phyloP scores from a whole-genome alignment of 2,888 invertebrate genomes.

The Alloplasta piceator region DNA sequence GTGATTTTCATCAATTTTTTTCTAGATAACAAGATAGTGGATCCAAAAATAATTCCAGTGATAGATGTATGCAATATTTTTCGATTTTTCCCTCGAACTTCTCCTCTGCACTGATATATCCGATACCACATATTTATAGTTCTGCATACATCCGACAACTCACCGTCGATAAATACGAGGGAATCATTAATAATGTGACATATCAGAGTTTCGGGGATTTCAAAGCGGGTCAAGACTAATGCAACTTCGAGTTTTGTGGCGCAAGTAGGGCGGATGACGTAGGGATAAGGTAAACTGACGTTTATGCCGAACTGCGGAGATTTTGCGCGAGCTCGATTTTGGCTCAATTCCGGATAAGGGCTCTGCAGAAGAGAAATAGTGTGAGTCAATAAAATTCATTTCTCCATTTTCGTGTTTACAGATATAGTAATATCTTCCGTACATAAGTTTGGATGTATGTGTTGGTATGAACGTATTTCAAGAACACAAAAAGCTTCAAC shows the following conservation, averaged over 20 bases:
- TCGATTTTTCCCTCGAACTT: constrained; percentile 5
- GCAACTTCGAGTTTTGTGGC: constrained; percentile 30
- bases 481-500: constrained; percentile 20
- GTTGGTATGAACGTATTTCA: constrained; percentile 9
- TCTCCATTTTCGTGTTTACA: constrained; percentile 17
- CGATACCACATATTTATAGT: not conserved
- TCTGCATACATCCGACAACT: not conserved
- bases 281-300: constrained; percentile 24
- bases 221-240: constrained; percentile 49
- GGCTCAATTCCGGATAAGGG: constrained; percentile 47
- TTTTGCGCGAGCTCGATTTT: constrained; percentile 32
- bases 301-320: constrained; percentile 34
- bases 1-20: too few relatives aligned
- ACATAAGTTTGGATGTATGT: not conserved
- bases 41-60: too few relatives aligned
- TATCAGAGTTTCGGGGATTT: constrained; percentile 47
- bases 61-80: too few relatives aligned
- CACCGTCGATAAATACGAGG: constrained; percentile 21
- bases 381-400: constrained; percentile 43
- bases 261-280: not conserved
- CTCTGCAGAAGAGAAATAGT: constrained; percentile 32
- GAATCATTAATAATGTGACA: constrained; percentile 53
- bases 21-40: too few relatives aligned
- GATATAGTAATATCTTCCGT: not conserved
- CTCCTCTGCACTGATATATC: not conserved